phyloP scores from a whole-genome alignment of 1,140 invertebrate genomes.

The Lasaia peninsularis region DNA sequence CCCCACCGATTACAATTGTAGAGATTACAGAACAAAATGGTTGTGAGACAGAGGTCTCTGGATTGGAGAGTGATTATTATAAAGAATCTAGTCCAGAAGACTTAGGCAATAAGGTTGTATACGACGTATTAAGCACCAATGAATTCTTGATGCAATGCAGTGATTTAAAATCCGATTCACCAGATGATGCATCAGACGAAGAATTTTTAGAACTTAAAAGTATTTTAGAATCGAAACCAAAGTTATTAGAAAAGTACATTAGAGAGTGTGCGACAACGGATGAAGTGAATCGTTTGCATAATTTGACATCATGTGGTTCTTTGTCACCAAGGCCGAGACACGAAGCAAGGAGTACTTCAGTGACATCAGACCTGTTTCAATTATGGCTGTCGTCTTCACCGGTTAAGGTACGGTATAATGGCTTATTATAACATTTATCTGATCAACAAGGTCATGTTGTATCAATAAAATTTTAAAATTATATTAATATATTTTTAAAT shows the following conservation, averaged over 20 bases:
- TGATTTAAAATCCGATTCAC: conserved; percentile 50
- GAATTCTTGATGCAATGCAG: conserved; percentile 53
- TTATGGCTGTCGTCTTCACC: conserved; percentile 87
- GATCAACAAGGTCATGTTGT: neutral
- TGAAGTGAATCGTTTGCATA: conserved; percentile 77
- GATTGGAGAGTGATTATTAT: conserved; percentile 53
- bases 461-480: too few relatives aligned
- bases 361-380: conserved; percentile 91
- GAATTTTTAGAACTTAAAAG: conserved; percentile 58
- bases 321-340: conserved; percentile 77
- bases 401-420: conserved; percentile 78
- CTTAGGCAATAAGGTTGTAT: conserved; percentile 60
- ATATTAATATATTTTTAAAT: too few relatives aligned
- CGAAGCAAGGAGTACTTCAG: conserved; percentile 80
- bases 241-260: conserved; percentile 82
- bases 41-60: conserved; percentile 55
- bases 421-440: conserved; percentile 7
- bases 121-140: conserved; percentile 53
- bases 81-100: conserved; percentile 53
- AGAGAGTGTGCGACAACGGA: conserved; percentile 84
- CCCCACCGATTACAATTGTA: conserved; percentile 66
- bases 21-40: conserved; percentile 68
- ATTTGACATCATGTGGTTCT: conserved; percentile 70
- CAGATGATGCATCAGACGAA: conserved; percentile 57
- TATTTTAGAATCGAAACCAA: conserved; percentile 55